Conservation (phyloP, 2,888 invertebrate genomes). For the Parnassius apollo region DNA sequence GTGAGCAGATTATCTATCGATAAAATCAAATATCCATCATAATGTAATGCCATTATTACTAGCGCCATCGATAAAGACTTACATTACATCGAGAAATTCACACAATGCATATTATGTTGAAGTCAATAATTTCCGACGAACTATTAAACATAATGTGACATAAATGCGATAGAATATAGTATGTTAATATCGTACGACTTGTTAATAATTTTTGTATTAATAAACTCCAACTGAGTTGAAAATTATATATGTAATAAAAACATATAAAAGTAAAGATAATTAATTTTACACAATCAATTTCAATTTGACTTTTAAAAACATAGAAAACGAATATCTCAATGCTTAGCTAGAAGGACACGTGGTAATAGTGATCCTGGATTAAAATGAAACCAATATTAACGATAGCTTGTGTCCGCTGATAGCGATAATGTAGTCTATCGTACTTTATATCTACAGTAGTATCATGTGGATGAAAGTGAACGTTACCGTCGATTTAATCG, state of each 20-base stretch:
- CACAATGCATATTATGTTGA: not conserved
- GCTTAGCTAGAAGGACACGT: conserved; percentile 12
- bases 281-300: no score
- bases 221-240: no score
- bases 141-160: no score
- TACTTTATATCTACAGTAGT: conserved; percentile 12
- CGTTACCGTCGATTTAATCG: not conserved
- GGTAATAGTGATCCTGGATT: conserved; percentile 22
- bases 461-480: conserved; percentile 2
- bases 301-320: no score
- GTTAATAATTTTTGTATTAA: no score
- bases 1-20: conserved; percentile 10
- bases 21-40: conserved; percentile 3
- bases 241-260: not conserved
- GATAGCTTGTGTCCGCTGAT: conserved; percentile 5
- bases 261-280: no score
- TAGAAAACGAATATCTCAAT: not conserved
- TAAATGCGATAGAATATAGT: no score
- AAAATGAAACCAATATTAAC: conserved; percentile 13
- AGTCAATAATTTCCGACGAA: no score
- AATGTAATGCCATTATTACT: conserved; percentile 15
- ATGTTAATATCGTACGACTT: no score
- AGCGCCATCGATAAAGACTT: conserved; percentile 3
- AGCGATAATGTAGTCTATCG: conserved; percentile 21
- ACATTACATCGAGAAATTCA: not conserved